A percentile compares a stretch with the other conserved stretches of the same genome.
Evolutionary conservation across 2,113 vertebrate genomes (phyloP).

Genomic region (Perca fluviatilis): DNA sequence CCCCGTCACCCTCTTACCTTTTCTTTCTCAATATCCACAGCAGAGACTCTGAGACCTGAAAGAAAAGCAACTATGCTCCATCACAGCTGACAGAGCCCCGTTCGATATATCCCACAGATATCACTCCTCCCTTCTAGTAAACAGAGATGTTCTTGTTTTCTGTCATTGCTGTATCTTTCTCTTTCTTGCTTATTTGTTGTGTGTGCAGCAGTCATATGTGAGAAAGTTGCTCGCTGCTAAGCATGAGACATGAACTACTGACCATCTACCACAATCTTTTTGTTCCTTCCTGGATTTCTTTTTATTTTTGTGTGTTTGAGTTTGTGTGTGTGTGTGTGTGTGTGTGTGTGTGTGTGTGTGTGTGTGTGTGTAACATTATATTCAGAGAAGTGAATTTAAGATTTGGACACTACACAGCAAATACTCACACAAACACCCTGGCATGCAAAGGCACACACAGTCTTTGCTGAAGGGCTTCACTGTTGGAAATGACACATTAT

Average conservation of each 20-base stretch:
- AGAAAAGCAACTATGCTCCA: slow-evolving; percentile 16
- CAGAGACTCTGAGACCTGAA: slow-evolving; percentile 23
- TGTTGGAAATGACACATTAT: slow-evolving; percentile 36
- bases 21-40: slow-evolving; percentile 26
- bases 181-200: slow-evolving; percentile 16
- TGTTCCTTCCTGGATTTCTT: neutral
- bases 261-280: slow-evolving; percentile 9
- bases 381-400: slow-evolving; percentile 15
- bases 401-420: neutral
- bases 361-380: neutral
- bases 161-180: slow-evolving; percentile 27
- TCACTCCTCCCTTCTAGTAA: slow-evolving; percentile 56
- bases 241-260: slow-evolving; percentile 23
- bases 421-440: neutral
- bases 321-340: neutral
- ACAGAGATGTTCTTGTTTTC: slow-evolving; percentile 66
- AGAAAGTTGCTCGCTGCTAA: slow-evolving; percentile 50
- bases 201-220: slow-evolving; percentile 49
- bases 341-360: slow-evolving; percentile 4
- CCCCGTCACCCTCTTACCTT: slow-evolving; percentile 24
- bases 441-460: neutral
- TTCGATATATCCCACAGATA: slow-evolving; percentile 54
- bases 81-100: neutral
- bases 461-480: slow-evolving; percentile 29
- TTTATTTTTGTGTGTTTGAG: neutral